Evolutionary conservation across 2,888 invertebrate genomes (phyloP).

Genomic region (Drosophila peninsularis): DNA sequence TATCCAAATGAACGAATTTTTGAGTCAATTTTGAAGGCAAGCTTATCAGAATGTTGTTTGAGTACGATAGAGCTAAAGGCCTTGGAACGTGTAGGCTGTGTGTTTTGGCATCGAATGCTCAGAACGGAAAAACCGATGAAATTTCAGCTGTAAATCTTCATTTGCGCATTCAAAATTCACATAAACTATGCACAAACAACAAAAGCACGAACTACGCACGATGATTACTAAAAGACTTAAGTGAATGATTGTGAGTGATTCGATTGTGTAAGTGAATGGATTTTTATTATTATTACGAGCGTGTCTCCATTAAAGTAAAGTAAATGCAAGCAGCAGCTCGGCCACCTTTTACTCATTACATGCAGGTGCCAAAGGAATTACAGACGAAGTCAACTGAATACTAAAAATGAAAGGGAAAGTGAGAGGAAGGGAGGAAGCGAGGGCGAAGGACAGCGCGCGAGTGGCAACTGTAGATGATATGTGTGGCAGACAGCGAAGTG

Average conservation of each 20-base stretch:
- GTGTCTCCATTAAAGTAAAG: constrained; percentile 24
- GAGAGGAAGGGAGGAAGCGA: neutral
- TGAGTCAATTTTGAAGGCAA: no score
- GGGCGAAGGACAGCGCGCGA: neutral
- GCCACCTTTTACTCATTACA: constrained; percentile 30
- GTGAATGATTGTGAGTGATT: constrained; percentile 13
- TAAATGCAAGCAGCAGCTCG: constrained; percentile 10
- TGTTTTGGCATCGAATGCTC: no score
- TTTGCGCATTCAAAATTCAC: neutral
- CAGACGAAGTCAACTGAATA: constrained; percentile 24
- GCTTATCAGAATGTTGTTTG: no score
- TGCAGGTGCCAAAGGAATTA: constrained; percentile 55
- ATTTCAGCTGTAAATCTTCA: neutral
- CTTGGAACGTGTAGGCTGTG: no score
- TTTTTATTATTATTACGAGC: constrained; percentile 24
- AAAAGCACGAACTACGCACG: neutral
- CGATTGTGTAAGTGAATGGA: constrained; percentile 6
- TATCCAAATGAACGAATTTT: neutral
- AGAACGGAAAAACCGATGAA: no score
- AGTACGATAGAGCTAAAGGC: no score
- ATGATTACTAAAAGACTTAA: neutral
- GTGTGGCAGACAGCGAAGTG: constrained; percentile 26
- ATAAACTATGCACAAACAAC: neutral
- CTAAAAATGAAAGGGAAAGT: constrained; percentile 2
- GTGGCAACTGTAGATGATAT: constrained; percentile 6